Evolutionary conservation across 2,888 invertebrate genomes (phyloP).

Genomic region (Pristionchus fissidentatus): DNA sequence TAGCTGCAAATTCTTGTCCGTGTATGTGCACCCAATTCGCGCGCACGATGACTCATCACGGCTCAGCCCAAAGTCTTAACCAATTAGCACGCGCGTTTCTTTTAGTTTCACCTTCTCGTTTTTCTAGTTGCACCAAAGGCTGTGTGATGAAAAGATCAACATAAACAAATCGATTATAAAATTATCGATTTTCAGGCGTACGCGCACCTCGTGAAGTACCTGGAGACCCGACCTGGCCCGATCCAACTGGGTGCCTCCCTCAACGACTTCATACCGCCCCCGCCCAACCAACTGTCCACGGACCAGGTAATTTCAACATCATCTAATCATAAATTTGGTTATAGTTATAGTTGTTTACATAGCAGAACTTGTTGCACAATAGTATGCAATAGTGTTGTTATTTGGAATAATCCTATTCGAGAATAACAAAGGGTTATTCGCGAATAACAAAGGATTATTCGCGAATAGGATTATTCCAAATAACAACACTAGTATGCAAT

Average conservation of each 20-base stretch:
- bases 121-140: not conserved
- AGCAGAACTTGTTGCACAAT: not conserved
- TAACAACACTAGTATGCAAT: no score
- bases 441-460: no score
- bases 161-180: no score
- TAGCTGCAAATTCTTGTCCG: no score
- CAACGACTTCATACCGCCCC: constrained; percentile 32
- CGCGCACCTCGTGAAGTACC: constrained; percentile 43
- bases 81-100: no score
- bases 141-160: no score
- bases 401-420: no score
- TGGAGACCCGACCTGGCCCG: constrained; percentile 25
- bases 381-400: not conserved
- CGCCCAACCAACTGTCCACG: constrained; percentile 7
- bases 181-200: constrained; percentile 31
- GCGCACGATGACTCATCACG: no score
- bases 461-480: no score
- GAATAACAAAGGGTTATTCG: no score
- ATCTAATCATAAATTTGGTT: not conserved
- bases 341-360: not conserved
- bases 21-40: no score
- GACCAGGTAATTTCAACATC: constrained; percentile 11
- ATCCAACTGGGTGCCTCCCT: not conserved
- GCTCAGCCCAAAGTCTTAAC: no score
- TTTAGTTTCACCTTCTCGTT: not conserved